Percentiles rank a stretch among this genome's conserved stretches.
Evolutionary conservation across 1,140 invertebrate genomes (phyloP).

Genomic region (Himalopsyche phryganea): DNA sequence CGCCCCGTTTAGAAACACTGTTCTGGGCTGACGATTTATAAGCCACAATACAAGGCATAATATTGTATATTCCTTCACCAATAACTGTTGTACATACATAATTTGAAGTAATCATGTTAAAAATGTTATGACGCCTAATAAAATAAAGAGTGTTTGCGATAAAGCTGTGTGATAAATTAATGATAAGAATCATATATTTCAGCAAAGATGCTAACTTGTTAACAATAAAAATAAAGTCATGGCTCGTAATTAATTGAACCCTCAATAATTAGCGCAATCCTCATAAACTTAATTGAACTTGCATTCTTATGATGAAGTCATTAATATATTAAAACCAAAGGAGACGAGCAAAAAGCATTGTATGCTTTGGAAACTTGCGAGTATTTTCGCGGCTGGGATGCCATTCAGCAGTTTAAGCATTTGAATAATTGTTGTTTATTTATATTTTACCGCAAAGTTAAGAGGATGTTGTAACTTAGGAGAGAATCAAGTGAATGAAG

Average conservation of each 20-base stretch:
- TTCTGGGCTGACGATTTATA: too few relatives aligned
- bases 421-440: background rate
- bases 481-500: background rate
- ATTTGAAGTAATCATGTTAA: too few relatives aligned
- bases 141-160: too few relatives aligned
- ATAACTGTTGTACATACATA: too few relatives aligned
- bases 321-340: constrained; percentile 2
- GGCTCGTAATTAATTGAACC: background rate
- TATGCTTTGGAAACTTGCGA: constrained; percentile 4
- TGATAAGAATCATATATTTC: too few relatives aligned
- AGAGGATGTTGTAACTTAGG: background rate
- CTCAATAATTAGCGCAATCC: background rate
- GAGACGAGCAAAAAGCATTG: constrained; percentile 5
- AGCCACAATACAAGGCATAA: too few relatives aligned
- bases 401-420: background rate
- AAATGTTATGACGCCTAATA: too few relatives aligned
- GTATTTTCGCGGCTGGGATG: background rate
- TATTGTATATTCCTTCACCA: too few relatives aligned
- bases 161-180: too few relatives aligned
- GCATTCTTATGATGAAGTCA: constrained; percentile 11
- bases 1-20: too few relatives aligned
- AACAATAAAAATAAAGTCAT: background rate
- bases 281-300: background rate
- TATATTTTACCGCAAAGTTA: too few relatives aligned
- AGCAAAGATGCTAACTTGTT: too few relatives aligned